phyloP scores from a whole-genome alignment of 2,888 invertebrate genomes.

The Schizotus pectinicornis region DNA sequence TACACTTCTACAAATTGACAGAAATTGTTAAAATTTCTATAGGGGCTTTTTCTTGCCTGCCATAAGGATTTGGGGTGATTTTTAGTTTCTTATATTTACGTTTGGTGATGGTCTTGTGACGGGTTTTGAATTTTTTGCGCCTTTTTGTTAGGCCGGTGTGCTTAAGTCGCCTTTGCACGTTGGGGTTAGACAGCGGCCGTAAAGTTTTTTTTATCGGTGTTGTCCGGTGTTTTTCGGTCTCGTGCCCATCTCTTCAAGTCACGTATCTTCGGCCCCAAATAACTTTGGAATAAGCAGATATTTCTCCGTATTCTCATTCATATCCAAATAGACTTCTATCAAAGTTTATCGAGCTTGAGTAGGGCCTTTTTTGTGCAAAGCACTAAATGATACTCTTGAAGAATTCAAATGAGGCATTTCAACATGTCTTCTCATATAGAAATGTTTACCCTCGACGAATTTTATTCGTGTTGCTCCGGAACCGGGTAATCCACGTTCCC shows the following conservation, averaged over 20 bases:
- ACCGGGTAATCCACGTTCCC: no score
- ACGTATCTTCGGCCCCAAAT: conserved; percentile 1
- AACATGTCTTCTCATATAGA: background rate
- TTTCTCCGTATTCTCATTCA: conserved; percentile 12
- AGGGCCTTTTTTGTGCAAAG: conserved; percentile 1
- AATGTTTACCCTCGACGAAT: background rate
- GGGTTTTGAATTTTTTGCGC: no score
- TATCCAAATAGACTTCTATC: conserved; percentile 17
- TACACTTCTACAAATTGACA: no score
- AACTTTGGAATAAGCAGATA: conserved; percentile 6
- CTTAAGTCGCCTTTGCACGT: no score
- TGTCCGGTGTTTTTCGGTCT: conserved; percentile 10
- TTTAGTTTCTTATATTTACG: no score
- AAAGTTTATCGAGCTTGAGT: conserved; percentile 17
- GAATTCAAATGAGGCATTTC: conserved; percentile 3
- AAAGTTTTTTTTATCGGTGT: no score
- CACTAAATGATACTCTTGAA: conserved; percentile 5
- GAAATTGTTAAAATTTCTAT: no score
- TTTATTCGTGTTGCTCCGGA: background rate
- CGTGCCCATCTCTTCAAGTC: conserved; percentile 8
- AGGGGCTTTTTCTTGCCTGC: no score
- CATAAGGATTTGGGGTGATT: no score
- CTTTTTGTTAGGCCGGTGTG: no score
- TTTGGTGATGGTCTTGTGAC: no score
- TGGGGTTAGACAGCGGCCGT: background rate